These are phyloP conservation scores for Struthio camelus DNA, from an alignment of 2,113 vertebrate genomes.

Conservation along the genomic window DNA sequence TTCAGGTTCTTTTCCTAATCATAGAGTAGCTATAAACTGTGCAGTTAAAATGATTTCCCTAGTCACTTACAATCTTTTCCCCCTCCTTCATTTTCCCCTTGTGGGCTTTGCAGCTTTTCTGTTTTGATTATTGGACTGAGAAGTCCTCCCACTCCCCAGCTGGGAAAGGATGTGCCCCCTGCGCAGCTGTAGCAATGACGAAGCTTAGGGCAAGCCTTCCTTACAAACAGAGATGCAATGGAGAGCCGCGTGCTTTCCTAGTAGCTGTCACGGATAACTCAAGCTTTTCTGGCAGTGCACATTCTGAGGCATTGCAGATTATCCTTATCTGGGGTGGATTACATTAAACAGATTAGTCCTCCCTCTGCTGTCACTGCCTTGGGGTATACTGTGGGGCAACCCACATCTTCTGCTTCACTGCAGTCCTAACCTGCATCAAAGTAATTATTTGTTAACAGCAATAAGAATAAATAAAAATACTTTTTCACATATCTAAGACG, in stretches of 20 bases:
- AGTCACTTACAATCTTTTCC: neutral
- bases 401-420: rapidly evolving
- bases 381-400: neutral
- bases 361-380: neutral
- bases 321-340: neutral
- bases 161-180: neutral
- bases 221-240: neutral
- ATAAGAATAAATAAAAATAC: neutral
- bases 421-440: neutral
- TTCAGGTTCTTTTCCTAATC: neutral
- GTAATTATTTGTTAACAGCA: neutral
- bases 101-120: neutral
- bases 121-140: rapidly evolving
- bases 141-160: neutral
- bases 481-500: neutral
- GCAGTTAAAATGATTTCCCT: neutral
- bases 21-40: neutral
- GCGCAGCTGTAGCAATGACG: neutral
- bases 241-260: neutral
- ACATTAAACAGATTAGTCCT: neutral
- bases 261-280: neutral
- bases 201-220: neutral
- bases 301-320: neutral
- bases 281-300: neutral
- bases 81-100: neutral